These are phyloP conservation scores for Artemia franciscana DNA, from an alignment of 1,140 invertebrate species.

Conservation along the genomic window DNA sequence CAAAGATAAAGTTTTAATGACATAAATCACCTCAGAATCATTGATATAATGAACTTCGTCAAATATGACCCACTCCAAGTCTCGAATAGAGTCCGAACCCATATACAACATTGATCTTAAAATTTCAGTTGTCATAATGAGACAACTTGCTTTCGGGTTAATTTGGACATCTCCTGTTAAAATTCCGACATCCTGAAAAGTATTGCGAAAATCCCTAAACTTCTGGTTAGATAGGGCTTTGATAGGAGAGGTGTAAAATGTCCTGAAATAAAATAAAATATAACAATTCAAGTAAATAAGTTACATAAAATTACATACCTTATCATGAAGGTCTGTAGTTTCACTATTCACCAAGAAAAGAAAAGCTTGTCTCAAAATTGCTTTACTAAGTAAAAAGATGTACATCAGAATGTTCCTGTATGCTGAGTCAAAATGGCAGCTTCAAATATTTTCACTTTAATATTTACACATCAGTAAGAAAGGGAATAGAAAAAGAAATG, in stretches of 20 bases:
- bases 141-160: constrained; percentile 69
- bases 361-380: too few relatives aligned
- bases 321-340: too few relatives aligned
- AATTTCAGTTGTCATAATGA: constrained; percentile 99
- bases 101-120: constrained; percentile 89
- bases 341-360: too few relatives aligned
- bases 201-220: constrained; percentile 83
- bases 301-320: too few relatives aligned
- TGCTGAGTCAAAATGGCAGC: too few relatives aligned
- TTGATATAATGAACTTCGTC: constrained; percentile 99
- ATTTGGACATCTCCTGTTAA: constrained; percentile 93
- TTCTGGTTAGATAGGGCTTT: constrained; percentile 99
- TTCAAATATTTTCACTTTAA: too few relatives aligned
- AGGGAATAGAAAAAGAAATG: too few relatives aligned
- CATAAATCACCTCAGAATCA: constrained; percentile 51
- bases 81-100: constrained; percentile 75
- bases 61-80: constrained; percentile 96
- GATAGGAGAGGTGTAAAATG: constrained; percentile 96
- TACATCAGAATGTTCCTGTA: too few relatives aligned
- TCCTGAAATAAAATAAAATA: constrained; percentile 33
- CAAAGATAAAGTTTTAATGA: not conserved
- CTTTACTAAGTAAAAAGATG: too few relatives aligned
- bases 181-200: constrained; percentile 76
- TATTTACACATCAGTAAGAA: too few relatives aligned
- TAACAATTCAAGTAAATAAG: too few relatives aligned